Conservation (phyloP, 1,140 invertebrate genomes). For the Aradophagus sp. region DNA sequence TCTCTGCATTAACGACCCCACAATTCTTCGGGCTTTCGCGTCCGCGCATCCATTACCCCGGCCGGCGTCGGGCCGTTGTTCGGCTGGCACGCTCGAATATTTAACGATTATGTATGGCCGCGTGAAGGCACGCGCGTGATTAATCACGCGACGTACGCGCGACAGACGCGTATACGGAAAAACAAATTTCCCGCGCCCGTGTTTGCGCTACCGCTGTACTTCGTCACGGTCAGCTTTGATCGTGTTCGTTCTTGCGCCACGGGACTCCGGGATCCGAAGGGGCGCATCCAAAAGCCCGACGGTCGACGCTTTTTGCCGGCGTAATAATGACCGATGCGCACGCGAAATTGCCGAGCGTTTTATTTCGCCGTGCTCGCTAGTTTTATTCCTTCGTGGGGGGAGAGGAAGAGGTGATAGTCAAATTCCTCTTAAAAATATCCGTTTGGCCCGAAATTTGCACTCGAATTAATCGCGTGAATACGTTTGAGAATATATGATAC, state of each 20-base stretch:
- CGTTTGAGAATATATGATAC: no score
- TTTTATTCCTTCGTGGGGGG: no score
- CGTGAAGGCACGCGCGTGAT: constrained; percentile 19
- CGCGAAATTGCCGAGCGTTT: no score
- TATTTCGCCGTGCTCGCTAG: no score
- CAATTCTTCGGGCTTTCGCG: constrained; percentile 53
- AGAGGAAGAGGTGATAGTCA: no score
- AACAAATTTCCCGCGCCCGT: constrained; percentile 33
- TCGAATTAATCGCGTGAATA: no score
- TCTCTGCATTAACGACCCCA: constrained; percentile 50
- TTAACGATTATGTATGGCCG: constrained; percentile 47
- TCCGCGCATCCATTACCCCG: constrained; percentile 32
- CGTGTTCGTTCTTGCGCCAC: constrained; percentile 1
- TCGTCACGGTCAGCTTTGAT: constrained; percentile 20
- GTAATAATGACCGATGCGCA: no score
- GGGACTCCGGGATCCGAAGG: no score
- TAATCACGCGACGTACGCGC: constrained; percentile 30
- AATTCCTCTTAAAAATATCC: no score
- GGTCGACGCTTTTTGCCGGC: no score
- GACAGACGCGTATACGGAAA: constrained; percentile 25
- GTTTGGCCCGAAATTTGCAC: no score
- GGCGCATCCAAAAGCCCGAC: no score
- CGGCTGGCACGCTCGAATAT: constrained; percentile 49
- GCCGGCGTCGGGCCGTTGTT: constrained; percentile 31
- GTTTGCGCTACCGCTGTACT: constrained; percentile 13